Evolutionary conservation across 2,797 vertebrate genomes (phyloP), one percentile per base, ranked within the genome.

Genomic region (Morelia viridis): DNA sequence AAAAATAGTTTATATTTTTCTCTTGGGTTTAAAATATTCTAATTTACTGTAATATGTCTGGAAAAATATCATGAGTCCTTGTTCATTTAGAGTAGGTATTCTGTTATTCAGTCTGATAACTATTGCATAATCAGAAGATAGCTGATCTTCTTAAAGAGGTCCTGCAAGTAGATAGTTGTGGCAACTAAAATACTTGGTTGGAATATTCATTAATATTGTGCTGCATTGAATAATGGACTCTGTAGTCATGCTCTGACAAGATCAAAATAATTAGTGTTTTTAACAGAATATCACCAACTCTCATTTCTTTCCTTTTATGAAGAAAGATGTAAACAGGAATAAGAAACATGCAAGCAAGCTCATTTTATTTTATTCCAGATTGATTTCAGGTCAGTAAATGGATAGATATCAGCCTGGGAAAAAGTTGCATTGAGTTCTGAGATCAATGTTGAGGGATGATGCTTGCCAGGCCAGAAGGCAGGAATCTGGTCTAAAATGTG

Each of bases 141-240:
- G 58, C 88, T 17, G 5, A 35, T 85, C 17, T 65, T 91, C 85
- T 58, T 50, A 76, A 68, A 91, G 89, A n/a, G 17, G 64, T 31
- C 15, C n/a, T 68, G n/a, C 4, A 93, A 53, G 89, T 56, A 71
- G 91, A 92, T 68, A 31, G 76, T 68, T 53, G 61, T 61, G 71
- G 24, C 26, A 9, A 7, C 50, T 88, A 60, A 65, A 84, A 85
- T 90, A 88, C 68, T 35, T 26, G 41, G 46, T 60, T 24, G 17
- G 17, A 80, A 64, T 89, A 85, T 41, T 93, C 89, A 68, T 93
- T 22, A 31, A 53, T 3, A 41, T 17, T 60, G 24, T 35, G 60
- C 53, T 61, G 68, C 93, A 95, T 95, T 87, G 89, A 89, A 10
- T 41, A 6, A 6, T 91, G 85, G 56, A 87, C 94, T 91, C 92